Evolutionary conservation across 2,888 invertebrate species (phyloP), one percentile per base, ranked within the genome.

Genomic region (Coelinius sp.): DNA sequence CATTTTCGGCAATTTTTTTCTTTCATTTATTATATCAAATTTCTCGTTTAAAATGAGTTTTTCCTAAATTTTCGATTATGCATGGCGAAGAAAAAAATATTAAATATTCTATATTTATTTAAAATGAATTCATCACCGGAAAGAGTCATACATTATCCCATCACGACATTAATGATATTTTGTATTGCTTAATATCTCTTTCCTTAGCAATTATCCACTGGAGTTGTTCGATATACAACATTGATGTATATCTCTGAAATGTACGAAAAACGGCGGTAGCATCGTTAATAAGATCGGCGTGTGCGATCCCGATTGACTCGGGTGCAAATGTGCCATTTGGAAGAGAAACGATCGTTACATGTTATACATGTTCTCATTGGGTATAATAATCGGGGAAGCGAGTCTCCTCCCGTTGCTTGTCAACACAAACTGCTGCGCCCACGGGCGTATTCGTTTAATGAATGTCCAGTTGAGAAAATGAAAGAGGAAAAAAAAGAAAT

Each of bases 371-470:
- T 27, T 14, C 35, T 59, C 24, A 27, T 24, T 41, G 63, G 14
- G n/a, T 25, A n/a, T 41, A 63, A 63, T 41, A 63, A 41, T 63
- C 25, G 44, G 7, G 41, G 24, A 7, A n/a, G 24, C 22, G 4
- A 59, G 59, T 59, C 35, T 4, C 31, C 59, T 20, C 31, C 59
- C 31, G 38, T 41, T 25, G 41, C 63, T 63, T 63, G 63, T 63
- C 63, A 63, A 63, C 38, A 63, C 41, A 41, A 35, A 41, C 41
- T 10, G 44, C 41, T 63, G 63, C 24, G 63, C 63, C 63, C 41
- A 12, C 22, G 62, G 62, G 35, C 22, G 71, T 71, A 71, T 67
- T 56, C 20, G 52, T 72, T 72, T 72, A 72, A 72, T 72, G 72
- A 72, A 64, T 31, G 44, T 44, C 68, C 56, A 59, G 31, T 38